These are phyloP conservation scores for Gorsachius goisagi DNA, from an alignment of 2,113 vertebrate genomes.

Conservation along the genomic window DNA sequence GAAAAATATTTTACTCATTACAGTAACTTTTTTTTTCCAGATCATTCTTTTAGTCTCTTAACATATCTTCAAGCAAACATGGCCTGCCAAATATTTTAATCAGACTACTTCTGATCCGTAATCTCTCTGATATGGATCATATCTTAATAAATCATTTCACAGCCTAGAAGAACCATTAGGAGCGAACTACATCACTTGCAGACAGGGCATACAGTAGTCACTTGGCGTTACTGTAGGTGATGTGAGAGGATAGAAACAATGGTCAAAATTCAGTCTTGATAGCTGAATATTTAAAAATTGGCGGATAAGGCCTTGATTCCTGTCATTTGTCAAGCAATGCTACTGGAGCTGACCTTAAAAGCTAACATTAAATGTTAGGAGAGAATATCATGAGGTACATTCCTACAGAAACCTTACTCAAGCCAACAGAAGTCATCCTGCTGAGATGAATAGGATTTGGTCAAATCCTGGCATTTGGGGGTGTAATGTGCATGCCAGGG, in stretches of 20 bases:
- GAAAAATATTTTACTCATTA: neutral
- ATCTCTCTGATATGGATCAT: neutral
- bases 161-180: neutral
- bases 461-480: neutral
- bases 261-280: neutral
- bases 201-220: neutral
- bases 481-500: neutral
- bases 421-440: neutral
- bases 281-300: neutral
- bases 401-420: neutral
- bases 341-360: neutral
- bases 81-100: conserved; percentile 20
- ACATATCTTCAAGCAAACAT: neutral
- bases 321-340: neutral
- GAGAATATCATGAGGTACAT: neutral
- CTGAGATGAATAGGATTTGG: neutral
- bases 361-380: neutral
- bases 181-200: neutral
- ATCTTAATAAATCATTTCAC: conserved; percentile 10
- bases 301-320: neutral
- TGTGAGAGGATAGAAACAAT: neutral
- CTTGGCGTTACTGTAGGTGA: neutral
- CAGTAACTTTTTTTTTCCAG: neutral
- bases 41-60: neutral
- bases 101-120: neutral